phyloP scores from a whole-genome alignment of 2,113 vertebrate species.

The Camelus dromedarius region DNA sequence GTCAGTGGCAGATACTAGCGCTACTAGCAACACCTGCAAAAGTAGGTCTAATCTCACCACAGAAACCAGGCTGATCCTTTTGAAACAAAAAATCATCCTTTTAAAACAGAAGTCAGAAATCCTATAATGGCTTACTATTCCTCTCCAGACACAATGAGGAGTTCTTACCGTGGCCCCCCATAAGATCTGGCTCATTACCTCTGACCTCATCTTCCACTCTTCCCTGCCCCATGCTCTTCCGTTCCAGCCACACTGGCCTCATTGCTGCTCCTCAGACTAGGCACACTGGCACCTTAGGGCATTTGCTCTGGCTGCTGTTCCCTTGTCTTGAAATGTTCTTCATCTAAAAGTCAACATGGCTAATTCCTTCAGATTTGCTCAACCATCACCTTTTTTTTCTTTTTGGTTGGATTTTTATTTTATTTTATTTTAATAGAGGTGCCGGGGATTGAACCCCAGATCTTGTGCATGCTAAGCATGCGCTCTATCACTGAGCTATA shows the following conservation, averaged over 20 bases:
- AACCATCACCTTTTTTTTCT: neutral
- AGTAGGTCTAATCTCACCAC: neutral
- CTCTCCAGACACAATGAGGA: neutral
- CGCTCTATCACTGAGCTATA: too few species aligned
- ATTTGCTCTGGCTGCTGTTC: neutral
- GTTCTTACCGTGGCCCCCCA: neutral
- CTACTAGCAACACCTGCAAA: neutral
- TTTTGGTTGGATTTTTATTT: too few species aligned
- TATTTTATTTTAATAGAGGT: too few species aligned
- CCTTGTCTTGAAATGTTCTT: neutral
- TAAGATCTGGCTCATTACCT: neutral
- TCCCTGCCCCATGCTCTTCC: neutral
- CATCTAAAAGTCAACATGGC: neutral
- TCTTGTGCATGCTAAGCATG: too few species aligned
- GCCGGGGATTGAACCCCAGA: too few species aligned
- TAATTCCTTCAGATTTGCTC: neutral
- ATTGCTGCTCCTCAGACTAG: neutral
- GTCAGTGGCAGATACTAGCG: neutral
- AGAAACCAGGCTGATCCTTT: neutral
- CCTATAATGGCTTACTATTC: neutral
- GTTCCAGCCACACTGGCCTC: neutral
- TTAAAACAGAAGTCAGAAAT: conserved; percentile 25
- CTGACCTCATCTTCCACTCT: neutral
- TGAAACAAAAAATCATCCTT: conserved; percentile 27
- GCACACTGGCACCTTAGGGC: neutral